Conservation (phyloP, 2,113 vertebrate species). For the Thunnus maccoyii region DNA sequence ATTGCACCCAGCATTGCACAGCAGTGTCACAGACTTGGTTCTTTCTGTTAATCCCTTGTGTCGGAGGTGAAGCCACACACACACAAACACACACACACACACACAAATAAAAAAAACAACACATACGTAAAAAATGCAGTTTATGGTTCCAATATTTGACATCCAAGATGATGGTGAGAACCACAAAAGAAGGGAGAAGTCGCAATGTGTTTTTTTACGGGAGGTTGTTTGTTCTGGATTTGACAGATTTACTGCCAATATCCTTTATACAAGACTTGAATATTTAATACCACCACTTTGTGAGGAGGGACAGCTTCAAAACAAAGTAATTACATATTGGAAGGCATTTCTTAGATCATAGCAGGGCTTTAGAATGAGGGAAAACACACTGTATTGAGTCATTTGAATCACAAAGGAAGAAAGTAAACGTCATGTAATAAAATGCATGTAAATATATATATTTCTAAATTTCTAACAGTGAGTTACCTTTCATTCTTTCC, state of each 20-base stretch:
- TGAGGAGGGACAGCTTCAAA: slow-evolving; percentile 47
- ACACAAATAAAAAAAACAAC: slow-evolving; percentile 3
- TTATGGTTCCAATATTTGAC: slow-evolving; percentile 31
- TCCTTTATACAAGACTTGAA: slow-evolving; percentile 59
- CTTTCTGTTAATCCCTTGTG: slow-evolving; percentile 46
- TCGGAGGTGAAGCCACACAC: slow-evolving; percentile 55
- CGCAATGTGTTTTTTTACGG: slow-evolving; percentile 12
- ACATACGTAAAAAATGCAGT: slow-evolving; percentile 8
- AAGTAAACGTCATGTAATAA: neutral
- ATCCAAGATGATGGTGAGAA: slow-evolving; percentile 14
- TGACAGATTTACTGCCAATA: slow-evolving; percentile 59
- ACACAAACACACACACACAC: slow-evolving; percentile 15
- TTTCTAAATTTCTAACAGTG: neutral
- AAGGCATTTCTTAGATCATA: slow-evolving; percentile 19
- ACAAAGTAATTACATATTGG: slow-evolving; percentile 52
- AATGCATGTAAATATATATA: neutral
- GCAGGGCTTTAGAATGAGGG: neutral
- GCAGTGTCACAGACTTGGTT: slow-evolving; percentile 43
- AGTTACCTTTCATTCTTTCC: neutral
- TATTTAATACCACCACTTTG: slow-evolving; percentile 45
- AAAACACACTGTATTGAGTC: neutral
- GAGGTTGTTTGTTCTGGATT: slow-evolving; percentile 51
- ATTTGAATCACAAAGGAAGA: neutral
- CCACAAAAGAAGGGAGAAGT: slow-evolving; percentile 47
- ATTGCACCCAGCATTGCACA: slow-evolving; percentile 38